These are phyloP conservation scores for Archivesica marissinica DNA, from an alignment of 1,140 invertebrate genomes.

Conservation along the genomic window DNA sequence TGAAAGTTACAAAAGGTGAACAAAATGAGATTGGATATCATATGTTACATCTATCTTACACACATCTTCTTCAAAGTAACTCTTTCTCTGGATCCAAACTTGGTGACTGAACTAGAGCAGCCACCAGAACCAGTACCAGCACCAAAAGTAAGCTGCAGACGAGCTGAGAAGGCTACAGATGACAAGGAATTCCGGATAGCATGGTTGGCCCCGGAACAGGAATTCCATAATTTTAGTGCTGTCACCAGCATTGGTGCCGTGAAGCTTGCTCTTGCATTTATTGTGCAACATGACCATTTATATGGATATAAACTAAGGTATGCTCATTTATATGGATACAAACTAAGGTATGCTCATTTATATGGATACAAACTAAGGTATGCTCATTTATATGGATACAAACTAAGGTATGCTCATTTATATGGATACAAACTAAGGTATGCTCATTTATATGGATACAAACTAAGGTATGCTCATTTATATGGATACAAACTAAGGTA, in stretches of 20 bases:
- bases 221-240: conserved; percentile 63
- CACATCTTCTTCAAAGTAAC: neutral
- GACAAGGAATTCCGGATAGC: conserved; percentile 62
- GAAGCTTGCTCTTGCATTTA: conserved; percentile 55
- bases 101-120: neutral
- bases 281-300: neutral
- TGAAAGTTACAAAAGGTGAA: neutral
- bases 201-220: conserved; percentile 61
- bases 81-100: neutral
- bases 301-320: conserved; percentile 48
- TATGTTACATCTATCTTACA: neutral
- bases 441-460: too few species aligned
- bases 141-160: neutral
- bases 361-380: too few species aligned
- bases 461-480: too few species aligned
- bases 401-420: too few species aligned
- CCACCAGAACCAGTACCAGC: neutral
- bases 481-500: too few species aligned
- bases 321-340: neutral
- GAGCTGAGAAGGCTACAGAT: neutral
- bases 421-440: too few species aligned
- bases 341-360: too few species aligned
- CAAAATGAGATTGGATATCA: neutral
- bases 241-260: conserved; percentile 50
- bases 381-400: too few species aligned